Evolutionary conservation across 1,140 invertebrate genomes (phyloP), one percentile per base, ranked within the genome.

Genomic region (Archegozetes longisetosus): DNA sequence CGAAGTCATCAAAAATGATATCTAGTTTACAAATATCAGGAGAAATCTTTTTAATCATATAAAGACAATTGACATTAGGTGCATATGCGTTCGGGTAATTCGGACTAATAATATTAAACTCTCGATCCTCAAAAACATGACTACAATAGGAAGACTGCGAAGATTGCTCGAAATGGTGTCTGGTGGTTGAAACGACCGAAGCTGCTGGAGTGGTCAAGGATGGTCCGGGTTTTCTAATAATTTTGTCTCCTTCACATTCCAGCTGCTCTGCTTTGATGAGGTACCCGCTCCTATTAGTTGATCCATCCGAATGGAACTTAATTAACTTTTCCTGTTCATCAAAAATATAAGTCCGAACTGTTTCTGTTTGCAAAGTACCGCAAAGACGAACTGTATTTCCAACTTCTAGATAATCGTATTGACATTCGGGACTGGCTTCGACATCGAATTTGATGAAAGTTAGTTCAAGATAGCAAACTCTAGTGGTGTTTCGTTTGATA

Each of bases 361-460:
- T 63, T 60, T 63, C 53, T 32, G 24, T 32, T 24, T 60, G 53
- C 14, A 63, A 28, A n/a, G 58, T 60, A 17, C 67, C 68, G 50
- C 67, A 68, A 1, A 68, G 53, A 26, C 60, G 63, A 14, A 61
- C 62, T 20, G 58, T 51, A 28, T 53, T 62, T 20, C 60, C 61
- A 47, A 68, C 55, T 20, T 67, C 64, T n/a, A 68, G 46, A 54
- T 67, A 68, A 53, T 68, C 67, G 55, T 64, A 68, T 47, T 61
- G 61, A 60, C 67, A 68, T 25, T 66, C 58, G 20, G 65, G 64
- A 29, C 60, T 62, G 0, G 63, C 63, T 47, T 68, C 67, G 2
- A 68, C 29, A 28, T 68, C 67, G 48, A 68, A 68, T 3, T 58
- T 46, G 12, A 57, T 24, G 54, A 68, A 68, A 1, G 55, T 60